phyloP scores from a whole-genome alignment of 2,888 invertebrate genomes.

The Ommatoiulus sabulosus region DNA sequence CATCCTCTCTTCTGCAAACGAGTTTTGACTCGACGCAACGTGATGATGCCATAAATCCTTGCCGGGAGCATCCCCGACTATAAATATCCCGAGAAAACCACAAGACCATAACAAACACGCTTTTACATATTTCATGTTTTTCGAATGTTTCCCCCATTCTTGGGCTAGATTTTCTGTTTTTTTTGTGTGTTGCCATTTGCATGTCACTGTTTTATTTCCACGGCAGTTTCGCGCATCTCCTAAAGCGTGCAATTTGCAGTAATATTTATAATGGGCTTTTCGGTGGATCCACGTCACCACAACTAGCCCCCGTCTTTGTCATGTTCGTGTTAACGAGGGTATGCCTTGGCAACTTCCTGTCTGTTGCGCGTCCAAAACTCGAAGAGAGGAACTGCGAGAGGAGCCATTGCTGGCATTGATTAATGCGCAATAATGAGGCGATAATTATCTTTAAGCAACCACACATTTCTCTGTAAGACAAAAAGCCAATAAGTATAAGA shows the following conservation, averaged over 20 bases:
- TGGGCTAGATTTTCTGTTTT: neutral
- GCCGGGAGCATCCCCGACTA: neutral
- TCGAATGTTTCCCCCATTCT: neutral
- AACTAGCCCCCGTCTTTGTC: neutral
- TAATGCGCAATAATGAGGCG: conserved; percentile 47
- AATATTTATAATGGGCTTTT: neutral
- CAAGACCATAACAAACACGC: conserved; percentile 37
- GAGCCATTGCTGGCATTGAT: conserved; percentile 29
- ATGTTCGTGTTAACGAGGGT: neutral
- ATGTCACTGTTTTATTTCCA: neutral
- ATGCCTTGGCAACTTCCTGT: conserved; percentile 20
- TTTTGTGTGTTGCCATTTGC: neutral
- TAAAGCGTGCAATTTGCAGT: conserved; percentile 16
- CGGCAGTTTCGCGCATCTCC: neutral
- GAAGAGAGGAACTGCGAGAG: neutral
- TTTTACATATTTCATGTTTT: conserved; percentile 47
- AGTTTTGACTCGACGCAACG: neutral
- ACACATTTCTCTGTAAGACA: conserved; percentile 52
- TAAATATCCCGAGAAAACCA: neutral
- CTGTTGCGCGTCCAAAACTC: neutral
- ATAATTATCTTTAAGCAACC: conserved; percentile 47
- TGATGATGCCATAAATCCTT: conserved; percentile 22
- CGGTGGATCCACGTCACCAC: neutral
- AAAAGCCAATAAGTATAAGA: conserved; percentile 50
- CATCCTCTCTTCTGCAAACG: neutral